A percentile compares a stretch with the other conserved stretches of the same genome.
phyloP scores from a whole-genome alignment of 2,888 invertebrate genomes.

The Adelphocoris suturalis region DNA sequence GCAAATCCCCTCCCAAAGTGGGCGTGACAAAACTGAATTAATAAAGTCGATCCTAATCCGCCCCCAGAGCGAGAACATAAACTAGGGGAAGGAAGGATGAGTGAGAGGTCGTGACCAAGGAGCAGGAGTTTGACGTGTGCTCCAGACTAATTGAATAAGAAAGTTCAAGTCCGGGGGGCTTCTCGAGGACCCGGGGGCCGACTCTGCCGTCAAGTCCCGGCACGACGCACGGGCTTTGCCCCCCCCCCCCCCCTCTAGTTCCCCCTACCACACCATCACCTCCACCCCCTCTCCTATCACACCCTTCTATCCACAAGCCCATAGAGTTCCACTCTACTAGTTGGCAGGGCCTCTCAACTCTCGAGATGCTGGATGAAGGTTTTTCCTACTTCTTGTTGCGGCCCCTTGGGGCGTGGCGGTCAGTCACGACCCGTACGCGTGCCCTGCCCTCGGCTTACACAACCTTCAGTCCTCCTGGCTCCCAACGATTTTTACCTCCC shows the following conservation, averaged over 20 bases:
- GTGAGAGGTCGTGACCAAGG: conserved; percentile 56
- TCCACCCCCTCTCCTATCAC: not conserved
- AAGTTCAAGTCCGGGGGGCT: conserved; percentile 59
- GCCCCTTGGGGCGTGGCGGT: conserved; percentile 58
- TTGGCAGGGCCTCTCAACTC: conserved; percentile 2
- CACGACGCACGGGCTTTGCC: not conserved
- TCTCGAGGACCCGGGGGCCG: conserved; percentile 2
- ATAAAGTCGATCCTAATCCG: conserved; percentile 42
- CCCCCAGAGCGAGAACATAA: conserved; percentile 4
- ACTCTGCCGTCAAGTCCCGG: conserved; percentile 18
- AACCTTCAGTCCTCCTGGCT: conserved; percentile 42
- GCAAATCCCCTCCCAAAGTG: not conserved
- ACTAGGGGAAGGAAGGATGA: conserved; percentile 30
- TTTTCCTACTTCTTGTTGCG: conserved; percentile 20
- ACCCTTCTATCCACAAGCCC: not conserved
- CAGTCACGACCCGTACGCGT: conserved; percentile 70
- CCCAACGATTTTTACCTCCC: conserved; percentile 42
- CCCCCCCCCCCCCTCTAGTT: not conserved
- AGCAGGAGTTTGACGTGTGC: conserved; percentile 62
- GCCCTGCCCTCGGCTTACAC: conserved; percentile 65
- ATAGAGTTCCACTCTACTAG: conserved; percentile 23
- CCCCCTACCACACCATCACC: no score
- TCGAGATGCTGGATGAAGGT: conserved; percentile 32
- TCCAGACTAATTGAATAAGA: conserved; percentile 61
- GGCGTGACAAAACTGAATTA: conserved; percentile 35